These are phyloP conservation scores for Triops longicaudatus DNA, from an alignment of 1,140 invertebrate genomes.

Conservation along the genomic window DNA sequence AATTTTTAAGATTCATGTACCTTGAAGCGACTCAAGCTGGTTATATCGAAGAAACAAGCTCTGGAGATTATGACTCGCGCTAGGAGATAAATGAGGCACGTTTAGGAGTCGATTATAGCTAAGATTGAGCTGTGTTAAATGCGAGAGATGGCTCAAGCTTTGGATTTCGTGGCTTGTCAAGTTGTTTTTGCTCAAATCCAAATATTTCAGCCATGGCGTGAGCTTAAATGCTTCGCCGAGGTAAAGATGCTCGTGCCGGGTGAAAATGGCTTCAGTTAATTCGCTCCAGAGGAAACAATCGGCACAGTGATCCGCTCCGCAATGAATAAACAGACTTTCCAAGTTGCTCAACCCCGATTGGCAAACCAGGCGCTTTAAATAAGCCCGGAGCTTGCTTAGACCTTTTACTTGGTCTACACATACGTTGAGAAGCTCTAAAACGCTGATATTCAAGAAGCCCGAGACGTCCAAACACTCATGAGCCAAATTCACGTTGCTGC, in stretches of 20 bases:
- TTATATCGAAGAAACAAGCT: not conserved
- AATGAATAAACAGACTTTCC: not conserved
- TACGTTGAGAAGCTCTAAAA: not conserved
- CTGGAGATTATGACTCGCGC: not conserved
- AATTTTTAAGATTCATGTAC: not conserved
- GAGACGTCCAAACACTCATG: not conserved
- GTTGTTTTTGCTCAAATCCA: not conserved
- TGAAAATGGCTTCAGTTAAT: not conserved
- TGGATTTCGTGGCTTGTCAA: not conserved
- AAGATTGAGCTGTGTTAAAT: not conserved
- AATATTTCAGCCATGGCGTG: not conserved
- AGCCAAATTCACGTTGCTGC: not conserved
- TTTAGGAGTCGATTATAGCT: not conserved
- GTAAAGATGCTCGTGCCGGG: not conserved
- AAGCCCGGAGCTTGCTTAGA: not conserved
- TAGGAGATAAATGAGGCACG: not conserved
- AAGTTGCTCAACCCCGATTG: not conserved
- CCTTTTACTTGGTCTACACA: not conserved
- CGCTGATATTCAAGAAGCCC: not conserved
- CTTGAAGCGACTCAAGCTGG: not conserved
- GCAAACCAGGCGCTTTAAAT: not conserved
- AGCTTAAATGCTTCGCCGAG: not conserved
- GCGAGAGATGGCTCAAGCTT: not conserved
- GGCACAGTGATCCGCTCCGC: not conserved
- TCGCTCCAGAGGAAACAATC: constrained; percentile 7